Evolutionary conservation across 2,797 vertebrate species (phyloP).

Genomic region (Psittacula derbiana): DNA sequence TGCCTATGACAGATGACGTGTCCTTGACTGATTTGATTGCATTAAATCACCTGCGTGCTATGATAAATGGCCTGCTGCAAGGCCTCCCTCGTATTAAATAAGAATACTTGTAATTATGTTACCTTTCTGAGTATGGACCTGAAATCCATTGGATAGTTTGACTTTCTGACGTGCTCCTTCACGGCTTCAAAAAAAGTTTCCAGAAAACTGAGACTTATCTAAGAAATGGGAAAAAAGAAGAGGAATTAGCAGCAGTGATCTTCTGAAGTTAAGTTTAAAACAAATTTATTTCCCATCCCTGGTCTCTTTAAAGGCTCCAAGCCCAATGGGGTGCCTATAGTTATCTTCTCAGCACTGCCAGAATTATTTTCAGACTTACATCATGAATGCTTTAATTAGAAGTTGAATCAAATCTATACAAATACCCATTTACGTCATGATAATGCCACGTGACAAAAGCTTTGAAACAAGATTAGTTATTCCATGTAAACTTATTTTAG

Average conservation of each 20-base stretch:
- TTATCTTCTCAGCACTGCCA: background rate
- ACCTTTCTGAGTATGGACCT: constrained; percentile 80
- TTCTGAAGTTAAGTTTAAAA: background rate
- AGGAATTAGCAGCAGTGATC: background rate
- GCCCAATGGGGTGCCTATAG: background rate
- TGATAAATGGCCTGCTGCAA: background rate
- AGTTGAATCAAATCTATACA: background rate
- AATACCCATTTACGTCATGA: fast-evolving
- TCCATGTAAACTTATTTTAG: background rate
- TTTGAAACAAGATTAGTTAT: background rate
- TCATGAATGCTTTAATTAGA: background rate
- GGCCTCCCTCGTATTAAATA: background rate
- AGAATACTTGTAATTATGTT: constrained; percentile 12
- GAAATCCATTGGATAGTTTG: constrained; percentile 71
- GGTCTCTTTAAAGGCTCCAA: background rate
- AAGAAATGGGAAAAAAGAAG: background rate
- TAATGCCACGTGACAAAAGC: background rate
- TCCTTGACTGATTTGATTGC: background rate
- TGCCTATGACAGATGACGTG: background rate
- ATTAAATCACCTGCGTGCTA: background rate
- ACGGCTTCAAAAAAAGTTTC: constrained; percentile 79
- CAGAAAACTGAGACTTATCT: constrained; percentile 89
- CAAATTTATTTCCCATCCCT: background rate
- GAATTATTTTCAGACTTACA: background rate
- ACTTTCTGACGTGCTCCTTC: constrained; percentile 72